phyloP scores from a whole-genome alignment of 2,888 invertebrate genomes.

The Drepanosiphum platanoidis region DNA sequence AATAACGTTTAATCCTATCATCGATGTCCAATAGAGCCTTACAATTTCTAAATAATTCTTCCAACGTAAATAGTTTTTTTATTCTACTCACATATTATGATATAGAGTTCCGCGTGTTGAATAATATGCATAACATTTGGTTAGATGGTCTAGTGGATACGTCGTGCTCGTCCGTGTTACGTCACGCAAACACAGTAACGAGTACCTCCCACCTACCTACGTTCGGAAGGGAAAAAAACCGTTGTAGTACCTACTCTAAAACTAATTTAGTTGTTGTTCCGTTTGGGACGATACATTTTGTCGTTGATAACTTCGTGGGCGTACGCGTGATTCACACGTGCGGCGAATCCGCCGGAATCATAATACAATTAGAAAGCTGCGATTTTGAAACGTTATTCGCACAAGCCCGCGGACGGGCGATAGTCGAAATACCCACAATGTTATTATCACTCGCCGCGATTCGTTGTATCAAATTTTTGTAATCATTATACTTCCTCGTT shows the following conservation, averaged over 20 bases:
- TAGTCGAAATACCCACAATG: background rate
- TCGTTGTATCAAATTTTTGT: background rate
- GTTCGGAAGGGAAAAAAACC: background rate
- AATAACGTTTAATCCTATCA: too few relatives aligned
- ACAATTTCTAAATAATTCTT: too few relatives aligned
- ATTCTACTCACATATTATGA: background rate
- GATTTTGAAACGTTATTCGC: background rate
- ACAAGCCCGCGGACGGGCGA: background rate
- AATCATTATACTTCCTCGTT: background rate
- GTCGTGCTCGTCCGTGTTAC: background rate
- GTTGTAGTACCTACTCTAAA: background rate
- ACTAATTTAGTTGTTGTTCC: slow-evolving; percentile 7
- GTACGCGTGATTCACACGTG: background rate
- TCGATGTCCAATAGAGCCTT: too few relatives aligned
- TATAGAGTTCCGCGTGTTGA: background rate
- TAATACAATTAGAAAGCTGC: slow-evolving; percentile 27
- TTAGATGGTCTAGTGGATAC: background rate
- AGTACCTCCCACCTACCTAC: background rate
- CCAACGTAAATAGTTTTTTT: too few relatives aligned
- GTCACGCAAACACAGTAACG: background rate
- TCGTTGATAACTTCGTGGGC: slow-evolving; percentile 19
- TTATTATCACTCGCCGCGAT: background rate
- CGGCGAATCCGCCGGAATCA: background rate
- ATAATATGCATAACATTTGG: background rate
- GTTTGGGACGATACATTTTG: slow-evolving; percentile 3